Evolutionary conservation across 2,113 vertebrate genomes (phyloP), one percentile per base, ranked within the genome.

Genomic region (Lethenteron reissneri): DNA sequence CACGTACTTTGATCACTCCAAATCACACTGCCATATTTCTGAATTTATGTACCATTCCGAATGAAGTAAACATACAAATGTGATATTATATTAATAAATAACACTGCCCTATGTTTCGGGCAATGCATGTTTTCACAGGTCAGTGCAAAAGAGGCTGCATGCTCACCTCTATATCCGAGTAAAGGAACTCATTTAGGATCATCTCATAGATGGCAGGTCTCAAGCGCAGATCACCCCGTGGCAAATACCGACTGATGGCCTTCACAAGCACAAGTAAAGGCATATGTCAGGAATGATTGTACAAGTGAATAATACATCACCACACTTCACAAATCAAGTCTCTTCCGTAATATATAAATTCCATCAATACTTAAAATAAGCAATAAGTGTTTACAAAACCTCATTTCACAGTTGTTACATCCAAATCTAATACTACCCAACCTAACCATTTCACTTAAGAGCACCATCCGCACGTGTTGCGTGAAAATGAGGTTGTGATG

Each of bases 151-250:
- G 64, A 10, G 64, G 21, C n/a, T 68, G 64, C 21, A 68, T 17
- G 21, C n/a, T 68, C 11, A 68, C 64, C 64, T 68, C 64, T 21
- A 68, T 21, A 68, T 68, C 64, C 64, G 64, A 17, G 64, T 89
- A 86, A 77, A 99, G 84, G 81, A 97, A 99, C 69, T 96, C 90
- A 9, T 97, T 87, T 62, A 99, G 78, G 78, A 97, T 90, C 92
- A 97, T 97, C 84, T 99, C 94, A 41, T 99, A 99, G 78, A 99
- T 94, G 72, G 88, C 85, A 17, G 92, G 90, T 74, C 92, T 85
- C 78, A 99, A 84, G 73, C 92, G 80, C 25, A 91, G 84, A 79
- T 97, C 94, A 56, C 86, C 87, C 83, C 90, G 84, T 71, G 94
- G 94, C 73, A 99, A 80, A 80, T 99, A 99, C 75, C 80, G 89